Evolutionary conservation across 2,888 invertebrate species (phyloP).

Genomic region (Spilarctia lutea): DNA sequence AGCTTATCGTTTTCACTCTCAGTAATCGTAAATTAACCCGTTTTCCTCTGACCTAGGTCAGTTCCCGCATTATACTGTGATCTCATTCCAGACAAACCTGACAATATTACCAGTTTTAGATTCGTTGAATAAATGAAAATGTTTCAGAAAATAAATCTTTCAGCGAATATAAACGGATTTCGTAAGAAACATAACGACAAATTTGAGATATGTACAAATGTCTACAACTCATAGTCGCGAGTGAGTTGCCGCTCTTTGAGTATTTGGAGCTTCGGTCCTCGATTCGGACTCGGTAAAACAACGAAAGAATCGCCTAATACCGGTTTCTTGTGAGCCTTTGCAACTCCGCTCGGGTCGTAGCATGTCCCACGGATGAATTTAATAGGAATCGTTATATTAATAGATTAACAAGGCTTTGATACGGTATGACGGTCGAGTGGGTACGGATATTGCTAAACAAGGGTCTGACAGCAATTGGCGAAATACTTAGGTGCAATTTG

Average conservation of each 20-base stretch:
- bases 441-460: not conserved
- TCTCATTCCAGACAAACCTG: not conserved
- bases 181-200: no score
- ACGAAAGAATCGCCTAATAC: no score
- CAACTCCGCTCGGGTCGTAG: no score
- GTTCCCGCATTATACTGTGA: not conserved
- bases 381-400: not conserved
- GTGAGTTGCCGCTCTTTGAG: no score
- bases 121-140: no score
- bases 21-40: not conserved
- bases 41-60: not conserved
- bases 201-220: no score
- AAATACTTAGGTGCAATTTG: not conserved
- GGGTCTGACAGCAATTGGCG: not conserved
- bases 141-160: no score
- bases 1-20: constrained; percentile 2
- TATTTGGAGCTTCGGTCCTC: no score
- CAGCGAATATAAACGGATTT: not conserved
- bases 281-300: no score
- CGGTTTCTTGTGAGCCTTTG: no score
- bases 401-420: not conserved
- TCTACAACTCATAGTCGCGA: no score
- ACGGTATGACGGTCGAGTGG: not conserved
- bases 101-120: not conserved
- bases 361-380: not conserved